These are phyloP conservation scores for Erithacus rubecula DNA, from an alignment of 2,797 vertebrate species.

Conservation along the genomic window DNA sequence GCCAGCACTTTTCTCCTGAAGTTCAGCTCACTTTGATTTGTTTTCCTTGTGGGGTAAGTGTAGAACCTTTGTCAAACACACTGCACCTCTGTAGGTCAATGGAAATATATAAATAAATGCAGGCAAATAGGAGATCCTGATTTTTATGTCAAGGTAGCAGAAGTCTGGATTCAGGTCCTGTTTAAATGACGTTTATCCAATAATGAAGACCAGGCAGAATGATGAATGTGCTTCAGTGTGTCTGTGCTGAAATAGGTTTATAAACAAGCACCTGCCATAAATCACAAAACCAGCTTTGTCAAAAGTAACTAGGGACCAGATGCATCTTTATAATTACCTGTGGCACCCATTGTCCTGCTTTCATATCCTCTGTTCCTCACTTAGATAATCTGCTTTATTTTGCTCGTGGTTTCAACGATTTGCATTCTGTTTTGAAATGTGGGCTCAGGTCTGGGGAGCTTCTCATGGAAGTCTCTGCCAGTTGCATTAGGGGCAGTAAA, in stretches of 20 bases:
- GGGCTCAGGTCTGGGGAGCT: background rate
- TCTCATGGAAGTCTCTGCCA: background rate
- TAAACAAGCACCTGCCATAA: constrained; percentile 81
- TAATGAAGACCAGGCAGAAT: constrained; percentile 77
- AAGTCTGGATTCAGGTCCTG: constrained; percentile 57
- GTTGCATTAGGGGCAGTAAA: background rate
- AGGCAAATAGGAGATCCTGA: constrained; percentile 18
- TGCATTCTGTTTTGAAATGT: constrained; percentile 23
- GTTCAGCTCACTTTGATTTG: background rate
- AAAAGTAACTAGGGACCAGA: constrained; percentile 77
- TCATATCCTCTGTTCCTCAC: constrained; percentile 47
- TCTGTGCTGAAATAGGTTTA: constrained; percentile 77
- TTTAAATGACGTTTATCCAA: constrained; percentile 76
- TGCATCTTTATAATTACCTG: constrained; percentile 81
- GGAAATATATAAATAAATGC: constrained; percentile 57
- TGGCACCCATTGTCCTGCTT: constrained; percentile 71
- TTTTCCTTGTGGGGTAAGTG: background rate
- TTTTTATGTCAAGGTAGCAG: constrained; percentile 49
- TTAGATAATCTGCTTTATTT: constrained; percentile 55
- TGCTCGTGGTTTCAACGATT: constrained; percentile 11
- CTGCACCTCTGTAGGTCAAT: constrained; percentile 11
- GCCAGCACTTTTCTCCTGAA: background rate
- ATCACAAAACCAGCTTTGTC: constrained; percentile 81
- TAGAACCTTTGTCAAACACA: constrained; percentile 15
- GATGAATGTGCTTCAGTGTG: constrained; percentile 76